Conservation (phyloP, 2,888 invertebrate genomes). For the Drosophila buzzatii region DNA sequence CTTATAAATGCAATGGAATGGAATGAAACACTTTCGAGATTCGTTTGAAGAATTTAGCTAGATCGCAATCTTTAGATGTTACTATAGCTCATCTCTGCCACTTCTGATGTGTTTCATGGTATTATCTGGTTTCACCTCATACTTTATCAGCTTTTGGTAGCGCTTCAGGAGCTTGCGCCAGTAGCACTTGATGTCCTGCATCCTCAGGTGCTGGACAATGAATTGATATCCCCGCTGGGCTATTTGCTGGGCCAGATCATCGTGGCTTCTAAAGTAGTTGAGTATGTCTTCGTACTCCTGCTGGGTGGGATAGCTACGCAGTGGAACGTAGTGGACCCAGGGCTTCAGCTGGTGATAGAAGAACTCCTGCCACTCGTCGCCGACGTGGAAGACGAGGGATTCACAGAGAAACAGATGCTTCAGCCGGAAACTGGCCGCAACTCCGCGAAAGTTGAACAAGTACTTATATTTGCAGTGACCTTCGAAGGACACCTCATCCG, state of each 20-base stretch:
- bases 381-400: slow-evolving; percentile 97
- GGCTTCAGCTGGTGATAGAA: slow-evolving; percentile 96
- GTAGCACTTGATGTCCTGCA: slow-evolving; percentile 94
- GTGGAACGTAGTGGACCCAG: slow-evolving; percentile 98
- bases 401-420: slow-evolving; percentile 97
- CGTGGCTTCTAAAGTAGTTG: slow-evolving; percentile 91
- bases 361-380: slow-evolving; percentile 97
- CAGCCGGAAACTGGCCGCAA: slow-evolving; percentile 98
- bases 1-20: not conserved
- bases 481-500: slow-evolving; percentile 94
- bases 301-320: slow-evolving; percentile 89
- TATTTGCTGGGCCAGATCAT: slow-evolving; percentile 90
- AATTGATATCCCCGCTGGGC: slow-evolving; percentile 93
- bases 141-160: slow-evolving; percentile 91
- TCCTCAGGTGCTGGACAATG: slow-evolving; percentile 92
- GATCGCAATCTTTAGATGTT: not conserved
- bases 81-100: slow-evolving; percentile 56
- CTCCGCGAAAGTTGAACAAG: slow-evolving; percentile 97
- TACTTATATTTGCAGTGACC: slow-evolving; percentile 97
- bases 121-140: slow-evolving; percentile 87
- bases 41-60: not conserved
- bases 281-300: slow-evolving; percentile 90
- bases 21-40: not conserved
- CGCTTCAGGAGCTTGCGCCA: slow-evolving; percentile 92
- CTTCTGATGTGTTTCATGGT: slow-evolving; percentile 86